Conservation (phyloP, 2,888 invertebrate species). For the Peribatodes rhomboidaria region DNA sequence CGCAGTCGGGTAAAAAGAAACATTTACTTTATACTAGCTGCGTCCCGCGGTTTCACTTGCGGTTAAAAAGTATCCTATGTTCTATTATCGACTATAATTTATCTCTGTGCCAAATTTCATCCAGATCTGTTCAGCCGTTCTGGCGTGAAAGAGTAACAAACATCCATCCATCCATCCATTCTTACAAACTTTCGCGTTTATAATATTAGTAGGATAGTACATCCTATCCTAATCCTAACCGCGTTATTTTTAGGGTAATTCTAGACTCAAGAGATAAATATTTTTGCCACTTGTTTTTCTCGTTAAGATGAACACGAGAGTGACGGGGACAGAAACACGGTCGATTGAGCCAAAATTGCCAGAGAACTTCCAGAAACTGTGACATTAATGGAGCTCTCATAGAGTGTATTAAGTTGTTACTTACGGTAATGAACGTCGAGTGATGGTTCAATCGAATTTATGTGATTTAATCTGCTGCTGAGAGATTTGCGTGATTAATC, state of each 20-base stretch:
- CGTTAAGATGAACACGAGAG: background rate
- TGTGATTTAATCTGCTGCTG: constrained; percentile 16
- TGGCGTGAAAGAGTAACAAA: no score
- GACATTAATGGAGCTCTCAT: constrained; percentile 44
- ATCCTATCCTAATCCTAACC: no score
- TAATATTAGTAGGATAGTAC: no score
- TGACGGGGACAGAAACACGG: constrained; percentile 2
- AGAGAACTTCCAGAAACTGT: constrained; percentile 24
- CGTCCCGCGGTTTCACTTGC: no score
- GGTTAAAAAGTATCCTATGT: no score
- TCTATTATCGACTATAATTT: no score
- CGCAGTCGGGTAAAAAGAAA: no score
- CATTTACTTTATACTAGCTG: no score
- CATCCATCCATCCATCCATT: no score
- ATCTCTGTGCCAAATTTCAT: no score
- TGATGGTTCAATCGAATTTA: constrained; percentile 43
- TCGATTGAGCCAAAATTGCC: constrained; percentile 18
- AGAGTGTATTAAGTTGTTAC: constrained; percentile 35
- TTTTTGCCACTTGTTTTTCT: background rate
- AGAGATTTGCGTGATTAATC: constrained; percentile 21
- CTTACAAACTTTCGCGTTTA: no score
- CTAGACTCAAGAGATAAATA: background rate
- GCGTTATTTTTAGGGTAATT: background rate
- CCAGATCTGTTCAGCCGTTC: no score
- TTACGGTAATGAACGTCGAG: constrained; percentile 45